A percentile compares a stretch with the other conserved stretches of the same genome.
phyloP scores from a whole-genome alignment of 2,888 invertebrate genomes.

The Pycnomerus fuliginosus region DNA sequence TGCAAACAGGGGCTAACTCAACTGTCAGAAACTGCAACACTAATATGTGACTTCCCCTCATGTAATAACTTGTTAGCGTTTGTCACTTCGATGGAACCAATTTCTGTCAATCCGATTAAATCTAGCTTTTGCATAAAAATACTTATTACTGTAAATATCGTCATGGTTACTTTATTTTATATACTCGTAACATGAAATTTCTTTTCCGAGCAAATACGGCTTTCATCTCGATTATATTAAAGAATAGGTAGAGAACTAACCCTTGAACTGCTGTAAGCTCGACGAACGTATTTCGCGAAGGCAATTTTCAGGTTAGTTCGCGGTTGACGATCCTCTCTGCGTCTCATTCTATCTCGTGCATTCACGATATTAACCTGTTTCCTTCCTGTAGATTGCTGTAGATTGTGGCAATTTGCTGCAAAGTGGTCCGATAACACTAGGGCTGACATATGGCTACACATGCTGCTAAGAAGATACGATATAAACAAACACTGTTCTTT shows the following conservation, averaged over 20 bases:
- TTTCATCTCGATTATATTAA: slow-evolving; percentile 37
- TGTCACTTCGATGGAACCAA: slow-evolving; percentile 32
- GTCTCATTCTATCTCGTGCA: slow-evolving; percentile 29
- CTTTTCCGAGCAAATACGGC: too few species aligned
- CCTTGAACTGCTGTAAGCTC: slow-evolving; percentile 40
- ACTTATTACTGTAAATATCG: too few species aligned
- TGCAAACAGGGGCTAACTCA: slow-evolving; percentile 8
- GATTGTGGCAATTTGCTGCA: slow-evolving; percentile 51
- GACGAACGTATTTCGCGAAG: slow-evolving; percentile 39
- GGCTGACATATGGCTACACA: slow-evolving; percentile 53
- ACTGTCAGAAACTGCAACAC: slow-evolving; percentile 31
- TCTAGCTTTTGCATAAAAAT: too few species aligned
- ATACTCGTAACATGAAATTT: too few species aligned
- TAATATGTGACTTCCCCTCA: slow-evolving; percentile 24
- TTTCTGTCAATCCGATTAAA: slow-evolving; percentile 18
- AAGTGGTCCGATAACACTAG: slow-evolving; percentile 52
- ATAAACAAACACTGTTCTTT: slow-evolving; percentile 53
- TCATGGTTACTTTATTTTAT: too few species aligned
- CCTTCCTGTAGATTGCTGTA: slow-evolving; percentile 43
- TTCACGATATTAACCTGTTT: slow-evolving; percentile 28
- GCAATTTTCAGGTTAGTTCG: slow-evolving; percentile 50
- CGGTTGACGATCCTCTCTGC: slow-evolving; percentile 42
- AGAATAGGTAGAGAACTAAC: slow-evolving; percentile 40
- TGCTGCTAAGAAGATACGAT: slow-evolving; percentile 49
- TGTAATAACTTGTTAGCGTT: slow-evolving; percentile 39